Percentiles rank a stretch among this genome's conserved stretches.
These are phyloP conservation scores for Bilobella aurantiaca DNA, from an alignment of 1,140 invertebrate species.

Conservation along the genomic window DNA sequence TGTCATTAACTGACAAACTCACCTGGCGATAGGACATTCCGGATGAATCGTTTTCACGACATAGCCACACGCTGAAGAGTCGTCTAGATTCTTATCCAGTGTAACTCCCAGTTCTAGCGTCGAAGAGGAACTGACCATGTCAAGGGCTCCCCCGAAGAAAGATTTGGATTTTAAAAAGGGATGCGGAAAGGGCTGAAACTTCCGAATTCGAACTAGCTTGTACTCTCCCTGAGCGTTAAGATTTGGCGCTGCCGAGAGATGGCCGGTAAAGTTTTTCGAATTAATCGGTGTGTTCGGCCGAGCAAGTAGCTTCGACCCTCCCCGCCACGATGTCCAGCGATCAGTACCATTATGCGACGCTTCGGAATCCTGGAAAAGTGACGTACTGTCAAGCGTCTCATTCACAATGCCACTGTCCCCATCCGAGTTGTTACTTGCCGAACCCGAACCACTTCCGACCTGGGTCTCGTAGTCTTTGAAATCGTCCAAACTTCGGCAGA, in stretches of 20 bases:
- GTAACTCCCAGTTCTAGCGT: conserved; percentile 25
- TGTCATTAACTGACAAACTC: conserved; percentile 8
- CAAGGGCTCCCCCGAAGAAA: not conserved
- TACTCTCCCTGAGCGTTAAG: conserved; percentile 26
- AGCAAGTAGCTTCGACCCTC: not conserved
- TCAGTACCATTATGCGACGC: conserved; percentile 25
- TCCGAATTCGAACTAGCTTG: conserved; percentile 28
- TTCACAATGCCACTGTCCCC: conserved; percentile 64
- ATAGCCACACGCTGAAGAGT: conserved; percentile 26
- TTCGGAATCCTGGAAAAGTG: conserved; percentile 51
- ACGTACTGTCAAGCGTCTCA: conserved; percentile 57
- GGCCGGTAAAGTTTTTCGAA: not conserved
- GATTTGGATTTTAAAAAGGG: not conserved
- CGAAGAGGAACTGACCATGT: not conserved
- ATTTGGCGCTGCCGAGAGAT: not conserved
- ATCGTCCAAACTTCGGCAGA: not conserved
- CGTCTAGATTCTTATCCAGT: conserved; percentile 29
- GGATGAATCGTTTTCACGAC: conserved; percentile 29
- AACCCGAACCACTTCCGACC: conserved; percentile 14
- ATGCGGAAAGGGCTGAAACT: not conserved
- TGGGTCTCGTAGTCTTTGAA: not conserved
- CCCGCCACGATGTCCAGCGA: not conserved
- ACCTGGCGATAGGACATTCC: conserved; percentile 27
- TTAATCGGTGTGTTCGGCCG: not conserved
- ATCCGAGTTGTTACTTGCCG: conserved; percentile 40